Conservation (phyloP, 2,797 vertebrate species). For the Anas georgica region DNA sequence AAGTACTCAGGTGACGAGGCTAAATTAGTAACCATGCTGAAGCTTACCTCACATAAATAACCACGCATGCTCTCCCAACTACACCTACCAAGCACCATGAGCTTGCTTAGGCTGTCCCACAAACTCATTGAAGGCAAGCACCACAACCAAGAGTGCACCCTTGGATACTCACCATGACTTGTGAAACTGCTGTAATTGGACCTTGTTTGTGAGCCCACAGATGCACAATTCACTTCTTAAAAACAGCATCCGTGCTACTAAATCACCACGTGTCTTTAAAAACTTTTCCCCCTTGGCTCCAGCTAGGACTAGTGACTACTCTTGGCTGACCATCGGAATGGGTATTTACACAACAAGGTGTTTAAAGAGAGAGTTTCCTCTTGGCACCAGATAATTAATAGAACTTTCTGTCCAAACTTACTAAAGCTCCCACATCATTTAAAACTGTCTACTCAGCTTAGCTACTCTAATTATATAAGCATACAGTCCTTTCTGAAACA, state of each 20-base stretch:
- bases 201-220: background rate
- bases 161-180: background rate
- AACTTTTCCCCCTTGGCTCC: background rate
- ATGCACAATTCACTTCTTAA: background rate
- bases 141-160: accelerated
- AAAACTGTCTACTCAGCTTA: conserved; percentile 6
- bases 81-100: background rate
- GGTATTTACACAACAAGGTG: background rate
- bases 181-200: background rate
- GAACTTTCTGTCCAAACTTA: conserved; percentile 10
- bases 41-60: background rate
- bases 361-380: conserved; percentile 6
- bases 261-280: background rate
- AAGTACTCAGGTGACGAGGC: background rate
- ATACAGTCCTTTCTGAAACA: background rate
- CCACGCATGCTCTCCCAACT: background rate
- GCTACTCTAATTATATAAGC: conserved; percentile 23
- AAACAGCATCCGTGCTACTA: background rate
- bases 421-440: background rate
- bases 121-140: accelerated
- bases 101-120: background rate
- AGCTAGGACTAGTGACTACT: background rate
- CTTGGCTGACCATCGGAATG: background rate
- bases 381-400: background rate
- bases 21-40: background rate